Evolutionary conservation across 2,113 vertebrate species (phyloP), one percentile per base, ranked within the genome.

Genomic region (Phalacrocorax aristotelis): DNA sequence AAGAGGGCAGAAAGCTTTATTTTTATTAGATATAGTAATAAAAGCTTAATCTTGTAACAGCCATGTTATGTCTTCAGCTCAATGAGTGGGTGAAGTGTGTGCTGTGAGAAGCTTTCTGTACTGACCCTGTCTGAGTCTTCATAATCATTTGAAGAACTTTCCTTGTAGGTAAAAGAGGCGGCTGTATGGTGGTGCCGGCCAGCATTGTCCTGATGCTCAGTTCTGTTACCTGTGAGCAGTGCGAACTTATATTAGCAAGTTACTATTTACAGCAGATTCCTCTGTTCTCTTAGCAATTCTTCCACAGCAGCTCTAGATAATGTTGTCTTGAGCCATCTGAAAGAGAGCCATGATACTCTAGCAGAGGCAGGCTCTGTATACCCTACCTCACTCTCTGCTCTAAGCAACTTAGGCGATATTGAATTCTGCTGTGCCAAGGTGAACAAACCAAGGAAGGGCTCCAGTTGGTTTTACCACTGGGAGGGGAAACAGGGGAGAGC

Each of bases 51-150:
- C 80, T 78, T 70, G 3, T 38, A 79, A 87, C 69, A 92, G 30
- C 25, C 42, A 19, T 4, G 3, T 65, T 87, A 26, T 26, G 7
- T 75, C 46, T 81, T 70, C 75, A 68, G n/a, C 30, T 75, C 13
- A 62, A 8, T 49, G 19, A 13, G 2, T 62, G 26, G 10, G 14
- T 70, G 51, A 70, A 77, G 17, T 71, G 74, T 81, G 40, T 69
- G 27, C 78, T 48, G 32, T 83, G 74, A 87, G 82, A 77, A 70
- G 72, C 69, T 93, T 90, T 82, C 51, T 48, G 26, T 51, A 61
- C 87, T 95, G 70, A 85, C 87, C 65, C 78, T 74, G 69, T 89
- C 93, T 85, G 83, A 83, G 80, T 83, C 62, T 71, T 74, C 40
- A 61, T 69, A 92, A 61, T 54, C 10, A 1, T 65, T 40, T 82